Evolutionary conservation across 2,888 invertebrate genomes (phyloP).

Genomic region (Choristoneura rosaceana): DNA sequence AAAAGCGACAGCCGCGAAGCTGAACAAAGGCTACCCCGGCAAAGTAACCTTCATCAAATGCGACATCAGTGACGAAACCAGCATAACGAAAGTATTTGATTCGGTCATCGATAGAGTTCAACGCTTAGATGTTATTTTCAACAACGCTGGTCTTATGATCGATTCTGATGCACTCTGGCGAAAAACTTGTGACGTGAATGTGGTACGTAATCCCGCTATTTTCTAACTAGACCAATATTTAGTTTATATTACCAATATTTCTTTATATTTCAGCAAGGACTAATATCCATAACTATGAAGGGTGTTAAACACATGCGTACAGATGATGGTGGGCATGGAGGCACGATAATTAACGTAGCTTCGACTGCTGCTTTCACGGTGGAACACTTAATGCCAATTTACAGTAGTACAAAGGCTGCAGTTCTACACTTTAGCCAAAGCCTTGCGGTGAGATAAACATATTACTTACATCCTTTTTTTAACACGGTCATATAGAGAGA

Average conservation of each 20-base stretch:
- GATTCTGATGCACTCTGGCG: conserved; percentile 10
- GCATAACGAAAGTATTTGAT: conserved; percentile 13
- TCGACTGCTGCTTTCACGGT: conserved; percentile 69
- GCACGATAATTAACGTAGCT: conserved; percentile 66
- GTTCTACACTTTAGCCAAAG: conserved; percentile 70
- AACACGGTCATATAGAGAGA: not conserved
- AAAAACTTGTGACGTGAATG: conserved; percentile 23
- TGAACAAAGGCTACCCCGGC: conserved; percentile 10
- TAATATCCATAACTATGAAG: conserved; percentile 64
- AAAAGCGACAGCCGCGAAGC: not conserved
- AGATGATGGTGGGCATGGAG: conserved; percentile 65
- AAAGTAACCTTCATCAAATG: conserved; percentile 19
- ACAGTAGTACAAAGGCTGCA: conserved; percentile 68
- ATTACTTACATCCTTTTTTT: not conserved
- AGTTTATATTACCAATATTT: too few relatives aligned
- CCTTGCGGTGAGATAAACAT: conserved; percentile 1
- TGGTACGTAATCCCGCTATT: conserved; percentile 12
- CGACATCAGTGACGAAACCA: conserved; percentile 23
- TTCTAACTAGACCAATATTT: not conserved
- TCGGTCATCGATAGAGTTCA: conserved; percentile 12
- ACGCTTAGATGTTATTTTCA: conserved; percentile 21
- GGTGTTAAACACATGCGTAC: conserved; percentile 65
- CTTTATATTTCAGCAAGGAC: conserved; percentile 53
- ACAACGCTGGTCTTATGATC: conserved; percentile 26
- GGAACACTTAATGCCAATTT: conserved; percentile 65